Conservation (phyloP, 37 sponge, comb jelly and placozoan genomes). For the Ephydatia muelleri region DNA sequence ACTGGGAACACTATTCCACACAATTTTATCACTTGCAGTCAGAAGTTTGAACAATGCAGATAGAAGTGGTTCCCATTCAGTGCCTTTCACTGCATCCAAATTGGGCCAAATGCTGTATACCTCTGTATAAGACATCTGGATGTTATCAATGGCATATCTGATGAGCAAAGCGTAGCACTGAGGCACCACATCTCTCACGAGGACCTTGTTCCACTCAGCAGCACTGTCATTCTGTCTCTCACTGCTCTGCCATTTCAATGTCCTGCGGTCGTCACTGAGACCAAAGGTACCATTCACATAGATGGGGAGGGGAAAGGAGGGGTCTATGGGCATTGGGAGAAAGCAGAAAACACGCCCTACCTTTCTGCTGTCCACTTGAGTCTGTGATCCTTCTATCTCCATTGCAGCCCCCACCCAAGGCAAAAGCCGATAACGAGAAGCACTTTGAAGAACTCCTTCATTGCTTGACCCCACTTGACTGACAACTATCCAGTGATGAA, state of each 20-base stretch:
- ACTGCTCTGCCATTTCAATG: constrained; percentile 44
- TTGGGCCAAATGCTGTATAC: constrained; percentile 40
- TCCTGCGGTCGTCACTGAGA: constrained; percentile 35
- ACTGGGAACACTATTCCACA: not conserved
- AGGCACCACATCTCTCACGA: constrained; percentile 27
- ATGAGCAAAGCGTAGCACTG: constrained; percentile 33
- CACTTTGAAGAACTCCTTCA: constrained; percentile 15
- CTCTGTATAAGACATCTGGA: not conserved
- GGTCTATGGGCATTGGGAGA: constrained; percentile 57
- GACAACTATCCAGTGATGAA: constrained; percentile 45
- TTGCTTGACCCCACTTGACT: constrained; percentile 20
- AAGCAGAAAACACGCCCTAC: constrained; percentile 59
- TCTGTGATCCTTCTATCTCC: constrained; percentile 1
- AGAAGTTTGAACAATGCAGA: not conserved
- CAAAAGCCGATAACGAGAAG: not conserved
- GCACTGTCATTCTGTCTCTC: constrained; percentile 32
- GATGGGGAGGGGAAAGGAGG: constrained; percentile 24
- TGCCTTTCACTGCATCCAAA: not conserved
- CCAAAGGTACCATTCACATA: constrained; percentile 66
- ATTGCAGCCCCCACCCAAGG: constrained; percentile 69
- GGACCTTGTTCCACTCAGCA: constrained; percentile 59
- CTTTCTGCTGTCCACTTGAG: not conserved
- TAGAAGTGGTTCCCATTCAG: constrained; percentile 23
- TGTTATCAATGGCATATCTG: not conserved
- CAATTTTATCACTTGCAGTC: not conserved